Base-by-base conservation (phyloP, 2,888 invertebrate genomes). In the Conchocele bisecta region DNA sequence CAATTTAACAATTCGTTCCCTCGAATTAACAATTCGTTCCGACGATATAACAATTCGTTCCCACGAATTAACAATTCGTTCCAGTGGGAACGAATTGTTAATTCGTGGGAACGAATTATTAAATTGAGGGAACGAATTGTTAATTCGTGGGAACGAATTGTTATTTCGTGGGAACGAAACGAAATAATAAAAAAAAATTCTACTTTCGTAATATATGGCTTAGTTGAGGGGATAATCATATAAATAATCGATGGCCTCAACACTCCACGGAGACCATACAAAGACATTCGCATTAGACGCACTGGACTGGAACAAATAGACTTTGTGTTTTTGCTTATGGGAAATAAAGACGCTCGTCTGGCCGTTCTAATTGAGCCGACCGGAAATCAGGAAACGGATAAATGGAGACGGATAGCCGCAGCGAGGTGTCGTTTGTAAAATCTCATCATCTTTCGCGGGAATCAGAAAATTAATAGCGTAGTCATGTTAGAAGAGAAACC, bases 251-350 rank as follows among this genome's bases (percentile, higher is more conserved):
- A 33, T 71, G 59, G 53, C 61, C 53, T 50, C 22, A 33, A 54
- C 53, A 59, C 54, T 46, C 59, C 33, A 22, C 26, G 59, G 65
- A 54, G 64, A 56, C 64, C 59, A 37, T 28, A 26, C 53, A 28
- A 51, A 53, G 75, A 71, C 70, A 71, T 59, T 67, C 58, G 64
- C 61, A 71, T 75, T 75, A 71, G 65, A 67, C 50, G 39, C 50
- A 61, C 6, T 50, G 48, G 57, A 37, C 70, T 64, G 56, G 67
- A 75, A 75, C 75, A 70, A 75, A 75, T 75, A 67, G 70, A 75
- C 67, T 75, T 56, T 48, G 58, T 61, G 70, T 67, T 65, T 74
- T 71, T 71, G 51, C 75, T 75, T 75, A 67, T 75, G 67, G 75
- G 75, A 75, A 75, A 75, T 71, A 70, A 66, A 58, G 72, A 60